Evolutionary conservation across 2,888 invertebrate species (phyloP).

Genomic region (Aphodius granarius): DNA sequence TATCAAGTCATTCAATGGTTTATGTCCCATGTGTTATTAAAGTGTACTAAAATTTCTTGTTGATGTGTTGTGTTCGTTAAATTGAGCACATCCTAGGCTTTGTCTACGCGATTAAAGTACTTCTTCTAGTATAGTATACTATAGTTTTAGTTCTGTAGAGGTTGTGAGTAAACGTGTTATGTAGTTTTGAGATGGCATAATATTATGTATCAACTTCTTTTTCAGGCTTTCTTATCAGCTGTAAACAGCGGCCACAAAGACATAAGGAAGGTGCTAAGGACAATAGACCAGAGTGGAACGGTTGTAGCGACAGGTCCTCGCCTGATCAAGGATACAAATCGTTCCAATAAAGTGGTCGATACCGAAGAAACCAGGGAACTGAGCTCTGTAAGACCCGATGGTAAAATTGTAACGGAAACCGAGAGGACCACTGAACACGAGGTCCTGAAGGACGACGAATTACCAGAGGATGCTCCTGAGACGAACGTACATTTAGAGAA

Average conservation of each 20-base stretch:
- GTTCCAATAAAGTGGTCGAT: constrained; percentile 79
- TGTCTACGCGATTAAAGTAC: background rate
- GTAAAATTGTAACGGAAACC: constrained; percentile 83
- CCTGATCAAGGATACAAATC: constrained; percentile 73
- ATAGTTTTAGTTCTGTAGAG: too few species aligned
- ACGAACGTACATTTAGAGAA: constrained; percentile 56
- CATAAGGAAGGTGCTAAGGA: constrained; percentile 67
- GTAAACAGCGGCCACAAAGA: constrained; percentile 67
- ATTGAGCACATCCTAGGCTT: too few species aligned
- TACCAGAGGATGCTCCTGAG: constrained; percentile 62
- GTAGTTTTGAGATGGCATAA: too few species aligned
- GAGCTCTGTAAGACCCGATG: constrained; percentile 77
- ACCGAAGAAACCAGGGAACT: constrained; percentile 82
- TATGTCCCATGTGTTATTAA: background rate
- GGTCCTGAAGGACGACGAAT: constrained; percentile 77
- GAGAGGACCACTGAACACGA: constrained; percentile 83
- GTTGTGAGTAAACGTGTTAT: too few species aligned
- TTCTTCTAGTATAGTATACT: too few species aligned
- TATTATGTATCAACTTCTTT: constrained; percentile 44
- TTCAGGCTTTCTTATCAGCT: constrained; percentile 75
- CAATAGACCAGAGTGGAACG: constrained; percentile 62
- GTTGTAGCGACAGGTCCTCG: constrained; percentile 70
- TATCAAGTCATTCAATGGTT: background rate
- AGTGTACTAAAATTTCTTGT: background rate
- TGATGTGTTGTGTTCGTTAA: background rate